Percentiles rank a stretch among this genome's conserved stretches.
phyloP scores from a whole-genome alignment of 2,888 invertebrate genomes.

The Entomobrya proxima region DNA sequence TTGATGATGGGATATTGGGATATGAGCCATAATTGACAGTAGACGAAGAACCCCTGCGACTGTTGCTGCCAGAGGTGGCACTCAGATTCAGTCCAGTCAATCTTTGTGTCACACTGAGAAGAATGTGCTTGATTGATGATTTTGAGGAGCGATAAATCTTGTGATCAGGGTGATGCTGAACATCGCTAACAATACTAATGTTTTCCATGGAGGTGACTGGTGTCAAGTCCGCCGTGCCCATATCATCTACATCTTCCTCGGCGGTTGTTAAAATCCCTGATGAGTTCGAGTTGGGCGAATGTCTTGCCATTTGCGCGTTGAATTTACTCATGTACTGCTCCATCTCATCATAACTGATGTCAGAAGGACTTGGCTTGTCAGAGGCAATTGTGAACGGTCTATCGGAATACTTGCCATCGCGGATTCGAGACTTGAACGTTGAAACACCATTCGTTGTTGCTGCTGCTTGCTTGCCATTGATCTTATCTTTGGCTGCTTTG shows the following conservation, averaged over 20 bases:
- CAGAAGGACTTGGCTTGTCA: slow-evolving; percentile 81
- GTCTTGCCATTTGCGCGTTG: slow-evolving; percentile 74
- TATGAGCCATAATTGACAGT: slow-evolving; percentile 72
- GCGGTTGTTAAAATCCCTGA: slow-evolving; percentile 72
- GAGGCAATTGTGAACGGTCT: slow-evolving; percentile 85
- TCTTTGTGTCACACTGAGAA: slow-evolving; percentile 76
- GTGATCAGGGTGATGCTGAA: slow-evolving; percentile 89
- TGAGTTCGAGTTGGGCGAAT: slow-evolving; percentile 73
- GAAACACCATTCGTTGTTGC: slow-evolving; percentile 39
- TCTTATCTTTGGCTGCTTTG: slow-evolving; percentile 44
- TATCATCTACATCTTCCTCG: slow-evolving; percentile 77
- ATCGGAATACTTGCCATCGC: slow-evolving; percentile 80
- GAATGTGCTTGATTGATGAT: slow-evolving; percentile 76
- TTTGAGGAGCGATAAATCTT: slow-evolving; percentile 84
- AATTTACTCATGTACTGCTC: slow-evolving; percentile 77
- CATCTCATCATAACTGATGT: slow-evolving; percentile 84
- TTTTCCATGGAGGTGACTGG: slow-evolving; percentile 79
- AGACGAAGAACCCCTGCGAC: slow-evolving; percentile 46
- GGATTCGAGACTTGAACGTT: slow-evolving; percentile 70
- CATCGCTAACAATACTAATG: slow-evolving; percentile 80
- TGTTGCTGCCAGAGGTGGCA: slow-evolving; percentile 63
- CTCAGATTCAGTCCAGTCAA: slow-evolving; percentile 71
- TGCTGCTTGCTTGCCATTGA: slow-evolving; percentile 46
- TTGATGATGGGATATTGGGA: slow-evolving; percentile 71
- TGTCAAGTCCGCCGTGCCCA: slow-evolving; percentile 77